These are phyloP conservation scores for Drosophila mayri DNA, from an alignment of 1,140 invertebrate species.

Conservation along the genomic window DNA sequence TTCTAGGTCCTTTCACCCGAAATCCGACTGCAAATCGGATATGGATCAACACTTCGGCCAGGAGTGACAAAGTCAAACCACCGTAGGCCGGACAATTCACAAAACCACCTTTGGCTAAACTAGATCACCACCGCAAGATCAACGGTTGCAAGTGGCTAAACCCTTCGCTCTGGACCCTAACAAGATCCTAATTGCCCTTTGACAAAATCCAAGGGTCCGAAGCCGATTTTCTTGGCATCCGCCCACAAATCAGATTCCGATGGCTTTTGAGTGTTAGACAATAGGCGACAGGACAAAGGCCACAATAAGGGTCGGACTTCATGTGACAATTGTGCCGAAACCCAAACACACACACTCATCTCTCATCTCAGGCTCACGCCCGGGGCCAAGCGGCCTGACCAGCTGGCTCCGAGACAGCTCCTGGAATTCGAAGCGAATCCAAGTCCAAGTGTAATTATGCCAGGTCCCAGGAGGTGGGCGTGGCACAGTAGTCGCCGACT, in stretches of 20 bases:
- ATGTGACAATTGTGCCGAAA: slow-evolving; percentile 61
- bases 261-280: slow-evolving; percentile 52
- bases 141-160: neutral
- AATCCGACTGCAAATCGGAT: slow-evolving; percentile 31
- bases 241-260: slow-evolving; percentile 50
- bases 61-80: slow-evolving; percentile 51
- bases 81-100: slow-evolving; percentile 27
- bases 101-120: slow-evolving; percentile 68
- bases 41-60: slow-evolving; percentile 12
- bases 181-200: slow-evolving; percentile 66
- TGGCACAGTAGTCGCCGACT: slow-evolving; percentile 77
- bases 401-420: slow-evolving; percentile 65
- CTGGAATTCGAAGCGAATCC: slow-evolving; percentile 63
- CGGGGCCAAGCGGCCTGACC: slow-evolving; percentile 47
- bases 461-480: slow-evolving; percentile 60
- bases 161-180: slow-evolving; percentile 28
- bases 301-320: slow-evolving; percentile 25
- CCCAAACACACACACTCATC: slow-evolving; percentile 11
- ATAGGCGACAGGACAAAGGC: slow-evolving; percentile 31
- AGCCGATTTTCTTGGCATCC: slow-evolving; percentile 58
- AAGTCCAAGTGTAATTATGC: slow-evolving; percentile 61
- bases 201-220: slow-evolving; percentile 46
- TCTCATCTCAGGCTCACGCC: slow-evolving; percentile 19
- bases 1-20: neutral
- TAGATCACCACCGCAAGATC: slow-evolving; percentile 50